Percentiles rank a stretch among this genome's conserved stretches.
These are phyloP conservation scores for Callimorpha dominula DNA, from an alignment of 2,888 invertebrate species.

Conservation along the genomic window DNA sequence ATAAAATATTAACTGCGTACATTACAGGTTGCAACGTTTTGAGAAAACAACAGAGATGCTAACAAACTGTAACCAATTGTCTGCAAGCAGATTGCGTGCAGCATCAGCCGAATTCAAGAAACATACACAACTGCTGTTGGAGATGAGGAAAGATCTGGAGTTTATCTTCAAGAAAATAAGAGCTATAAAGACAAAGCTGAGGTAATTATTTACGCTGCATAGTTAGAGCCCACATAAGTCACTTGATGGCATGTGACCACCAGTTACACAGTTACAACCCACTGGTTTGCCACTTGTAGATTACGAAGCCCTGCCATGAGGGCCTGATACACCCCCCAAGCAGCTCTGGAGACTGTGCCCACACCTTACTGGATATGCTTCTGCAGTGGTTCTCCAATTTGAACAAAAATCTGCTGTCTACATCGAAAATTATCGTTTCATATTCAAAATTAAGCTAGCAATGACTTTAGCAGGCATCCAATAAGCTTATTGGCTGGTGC, in stretches of 20 bases:
- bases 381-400: no score
- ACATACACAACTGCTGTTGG: conserved; percentile 94
- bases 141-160: conserved; percentile 98
- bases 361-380: no score
- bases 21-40: conserved; percentile 95
- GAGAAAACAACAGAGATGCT: conserved; percentile 99
- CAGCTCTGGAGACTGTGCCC: no score
- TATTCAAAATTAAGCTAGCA: no score
- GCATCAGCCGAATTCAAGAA: conserved; percentile 96
- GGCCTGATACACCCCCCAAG: no score
- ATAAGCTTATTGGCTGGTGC: neutral
- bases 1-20: neutral
- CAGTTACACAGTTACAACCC: no score
- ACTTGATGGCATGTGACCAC: neutral
- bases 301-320: no score
- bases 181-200: conserved; percentile 92
- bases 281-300: no score
- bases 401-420: no score
- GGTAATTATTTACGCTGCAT: conserved; percentile 64
- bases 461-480: no score
- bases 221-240: neutral
- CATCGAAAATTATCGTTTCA: no score
- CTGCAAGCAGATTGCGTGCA: conserved; percentile 93
- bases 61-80: conserved; percentile 98
- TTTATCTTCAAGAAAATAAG: conserved; percentile 97